These are phyloP conservation scores for Dicrurus megarhynchus DNA, from an alignment of 2,113 vertebrate species.

Conservation along the genomic window DNA sequence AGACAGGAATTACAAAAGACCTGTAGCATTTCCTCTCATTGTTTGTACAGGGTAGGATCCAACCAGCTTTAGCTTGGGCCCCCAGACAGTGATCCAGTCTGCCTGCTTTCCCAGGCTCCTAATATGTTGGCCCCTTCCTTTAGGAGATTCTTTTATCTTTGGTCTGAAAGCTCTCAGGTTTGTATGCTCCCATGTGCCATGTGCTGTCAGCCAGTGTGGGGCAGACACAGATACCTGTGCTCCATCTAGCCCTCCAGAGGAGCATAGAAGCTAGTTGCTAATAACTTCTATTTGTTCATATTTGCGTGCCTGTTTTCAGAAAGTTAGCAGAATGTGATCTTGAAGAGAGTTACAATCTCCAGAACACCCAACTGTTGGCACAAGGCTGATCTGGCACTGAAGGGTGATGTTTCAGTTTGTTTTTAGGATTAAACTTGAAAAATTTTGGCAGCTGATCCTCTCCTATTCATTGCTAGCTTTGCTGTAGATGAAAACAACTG, in stretches of 20 bases:
- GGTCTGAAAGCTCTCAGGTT: not conserved
- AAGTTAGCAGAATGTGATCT: not conserved
- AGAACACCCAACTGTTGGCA: conserved; percentile 7
- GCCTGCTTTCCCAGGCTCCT: not conserved
- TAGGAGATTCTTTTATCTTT: not conserved
- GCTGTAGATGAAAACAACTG: not conserved
- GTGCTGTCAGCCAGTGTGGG: not conserved
- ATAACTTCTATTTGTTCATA: not conserved
- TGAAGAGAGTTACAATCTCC: not conserved
- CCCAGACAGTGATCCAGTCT: not conserved
- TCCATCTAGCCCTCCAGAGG: not conserved
- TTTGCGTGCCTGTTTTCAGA: not conserved
- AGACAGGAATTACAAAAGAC: not conserved
- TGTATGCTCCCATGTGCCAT: not conserved
- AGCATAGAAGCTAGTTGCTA: not conserved
- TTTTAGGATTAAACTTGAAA: conserved; percentile 23
- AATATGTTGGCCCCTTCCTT: not conserved
- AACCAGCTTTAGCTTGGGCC: not conserved
- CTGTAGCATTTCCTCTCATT: not conserved
- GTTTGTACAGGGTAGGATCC: not conserved
- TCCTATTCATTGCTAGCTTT: not conserved
- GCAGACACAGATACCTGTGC: not conserved
- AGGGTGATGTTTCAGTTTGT: not conserved
- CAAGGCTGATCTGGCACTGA: not conserved
- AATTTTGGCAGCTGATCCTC: not conserved